Conservation (phyloP, 2,113 vertebrate genomes). For the Ciconia maguari region DNA sequence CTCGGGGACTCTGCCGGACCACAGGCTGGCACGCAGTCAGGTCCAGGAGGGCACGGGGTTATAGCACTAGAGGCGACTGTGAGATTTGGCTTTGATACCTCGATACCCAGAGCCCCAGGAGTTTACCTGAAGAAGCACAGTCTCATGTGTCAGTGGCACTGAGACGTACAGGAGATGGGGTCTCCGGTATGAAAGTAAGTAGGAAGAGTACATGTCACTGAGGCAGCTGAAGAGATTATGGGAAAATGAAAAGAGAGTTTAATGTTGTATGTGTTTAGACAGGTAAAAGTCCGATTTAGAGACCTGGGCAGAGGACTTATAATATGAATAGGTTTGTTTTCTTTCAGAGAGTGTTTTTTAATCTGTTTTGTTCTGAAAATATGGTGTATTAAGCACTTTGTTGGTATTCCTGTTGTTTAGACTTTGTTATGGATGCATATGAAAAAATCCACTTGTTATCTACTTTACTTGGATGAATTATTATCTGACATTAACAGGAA, state of each 20-base stretch:
- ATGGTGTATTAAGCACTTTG: not conserved
- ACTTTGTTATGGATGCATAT: not conserved
- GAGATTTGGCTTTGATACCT: not conserved
- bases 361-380: not conserved
- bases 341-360: not conserved
- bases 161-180: fast-evolving
- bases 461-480: not conserved
- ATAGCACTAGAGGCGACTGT: fast-evolving
- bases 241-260: not conserved
- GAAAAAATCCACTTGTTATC: not conserved
- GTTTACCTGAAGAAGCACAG: not conserved
- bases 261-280: not conserved
- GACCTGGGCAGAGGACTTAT: not conserved
- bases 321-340: not conserved
- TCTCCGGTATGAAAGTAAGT: not conserved
- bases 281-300: not conserved
- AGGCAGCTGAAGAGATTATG: not conserved
- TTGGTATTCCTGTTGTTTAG: not conserved
- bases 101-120: not conserved
- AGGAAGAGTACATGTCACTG: fast-evolving
- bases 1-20: not conserved
- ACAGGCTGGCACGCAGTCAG: not conserved
- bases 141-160: not conserved
- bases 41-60: not conserved
- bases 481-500: not conserved